These are phyloP conservation scores for Gandaritis pyraliata DNA, from an alignment of 2,888 invertebrate genomes.

Conservation along the genomic window DNA sequence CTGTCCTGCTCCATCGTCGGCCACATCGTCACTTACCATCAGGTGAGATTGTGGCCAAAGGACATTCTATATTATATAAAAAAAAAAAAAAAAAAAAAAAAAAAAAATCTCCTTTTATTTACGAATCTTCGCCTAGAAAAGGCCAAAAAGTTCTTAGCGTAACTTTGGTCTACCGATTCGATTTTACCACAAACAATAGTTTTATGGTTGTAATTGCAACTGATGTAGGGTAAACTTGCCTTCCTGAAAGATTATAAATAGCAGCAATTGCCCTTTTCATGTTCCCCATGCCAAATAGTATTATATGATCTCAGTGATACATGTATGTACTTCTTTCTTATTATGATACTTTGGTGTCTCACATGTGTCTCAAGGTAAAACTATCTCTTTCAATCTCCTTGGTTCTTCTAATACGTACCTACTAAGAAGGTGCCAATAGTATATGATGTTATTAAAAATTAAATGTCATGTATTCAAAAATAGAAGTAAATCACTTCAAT, in stretches of 20 bases:
- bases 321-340: no score
- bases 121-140: not conserved
- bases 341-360: no score
- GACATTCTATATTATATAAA: no score
- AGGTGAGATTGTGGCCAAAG: no score
- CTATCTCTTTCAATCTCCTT: conserved; percentile 3
- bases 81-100: no score
- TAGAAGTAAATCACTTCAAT: conserved; percentile 52
- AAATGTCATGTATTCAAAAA: conserved; percentile 34
- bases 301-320: not conserved
- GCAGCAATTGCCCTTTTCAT: conserved; percentile 2
- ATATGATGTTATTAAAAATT: conserved; percentile 2
- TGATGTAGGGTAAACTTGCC: not conserved
- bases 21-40: no score
- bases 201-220: conserved; percentile 1
- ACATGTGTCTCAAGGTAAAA: conserved; percentile 2
- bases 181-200: not conserved
- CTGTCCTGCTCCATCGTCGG: no score
- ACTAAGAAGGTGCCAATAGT: conserved; percentile 19
- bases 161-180: not conserved
- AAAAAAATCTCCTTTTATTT: not conserved
- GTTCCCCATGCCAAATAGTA: not conserved
- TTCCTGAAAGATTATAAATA: conserved; percentile 5
- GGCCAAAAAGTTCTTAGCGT: not conserved
- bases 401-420: not conserved